Conservation (phyloP, 2,113 vertebrate genomes). For the Ceyx melanurus region DNA sequence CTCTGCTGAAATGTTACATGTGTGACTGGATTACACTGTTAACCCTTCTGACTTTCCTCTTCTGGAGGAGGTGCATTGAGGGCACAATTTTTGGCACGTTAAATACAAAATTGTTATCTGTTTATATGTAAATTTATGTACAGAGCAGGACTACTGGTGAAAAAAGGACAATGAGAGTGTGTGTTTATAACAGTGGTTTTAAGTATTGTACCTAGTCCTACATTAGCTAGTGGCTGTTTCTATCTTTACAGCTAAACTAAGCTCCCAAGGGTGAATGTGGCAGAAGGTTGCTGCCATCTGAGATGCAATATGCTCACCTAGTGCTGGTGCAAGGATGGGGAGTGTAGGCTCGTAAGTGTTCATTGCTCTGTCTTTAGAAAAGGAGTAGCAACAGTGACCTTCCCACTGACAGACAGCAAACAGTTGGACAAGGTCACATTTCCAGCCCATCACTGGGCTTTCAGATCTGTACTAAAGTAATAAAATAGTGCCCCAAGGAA, state of each 20-base stretch:
- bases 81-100: not conserved
- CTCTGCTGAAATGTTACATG: not conserved
- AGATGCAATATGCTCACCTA: not conserved
- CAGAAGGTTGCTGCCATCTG: not conserved
- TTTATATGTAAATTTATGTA: not conserved
- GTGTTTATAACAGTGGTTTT: not conserved
- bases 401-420: not conserved
- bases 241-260: not conserved
- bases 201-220: not conserved
- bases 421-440: not conserved
- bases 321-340: not conserved
- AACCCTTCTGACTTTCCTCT: not conserved
- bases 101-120: not conserved
- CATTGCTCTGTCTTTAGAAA: not conserved
- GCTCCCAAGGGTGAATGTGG: not conserved
- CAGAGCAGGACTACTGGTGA: not conserved
- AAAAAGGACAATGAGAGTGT: not conserved
- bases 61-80: not conserved
- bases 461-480: not conserved
- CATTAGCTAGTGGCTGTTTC: not conserved
- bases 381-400: not conserved
- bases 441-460: not conserved
- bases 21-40: not conserved
- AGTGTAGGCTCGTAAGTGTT: rapidly evolving
- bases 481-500: not conserved